Evolutionary conservation across 64 coral and sea anemone species (phyloP).

Genomic region (Acropora tenuis): DNA sequence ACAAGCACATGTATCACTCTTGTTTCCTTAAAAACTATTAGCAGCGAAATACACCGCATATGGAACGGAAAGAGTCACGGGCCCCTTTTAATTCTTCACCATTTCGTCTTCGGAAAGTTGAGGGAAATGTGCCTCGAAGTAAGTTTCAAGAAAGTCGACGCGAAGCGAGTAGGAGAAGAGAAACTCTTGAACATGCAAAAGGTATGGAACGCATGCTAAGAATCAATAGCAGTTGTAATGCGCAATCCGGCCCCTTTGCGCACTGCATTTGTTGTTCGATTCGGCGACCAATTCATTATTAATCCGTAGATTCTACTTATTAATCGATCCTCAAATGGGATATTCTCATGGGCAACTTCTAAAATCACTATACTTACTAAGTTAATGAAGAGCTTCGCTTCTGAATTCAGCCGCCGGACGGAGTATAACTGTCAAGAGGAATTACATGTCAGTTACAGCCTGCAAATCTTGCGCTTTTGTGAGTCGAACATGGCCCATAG

Average conservation of each 20-base stretch:
- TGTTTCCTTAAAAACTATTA: not conserved
- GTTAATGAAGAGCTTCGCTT: no score
- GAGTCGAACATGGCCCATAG: no score
- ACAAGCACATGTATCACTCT: no score
- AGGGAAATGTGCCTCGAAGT: not conserved
- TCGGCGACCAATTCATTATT: not conserved
- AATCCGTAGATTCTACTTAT: not conserved
- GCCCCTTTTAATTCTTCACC: not conserved
- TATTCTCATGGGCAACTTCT: no score
- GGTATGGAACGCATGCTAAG: slow-evolving; percentile 2
- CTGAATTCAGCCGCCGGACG: no score
- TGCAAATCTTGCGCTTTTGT: no score
- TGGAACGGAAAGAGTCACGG: not conserved
- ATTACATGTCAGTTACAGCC: no score
- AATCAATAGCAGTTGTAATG: not conserved
- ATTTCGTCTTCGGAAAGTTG: slow-evolving; percentile 1
- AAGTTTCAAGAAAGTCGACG: not conserved
- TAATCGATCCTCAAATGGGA: not conserved
- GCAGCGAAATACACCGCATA: not conserved
- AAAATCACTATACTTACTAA: no score
- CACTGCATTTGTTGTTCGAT: not conserved
- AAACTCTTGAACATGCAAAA: slow-evolving; percentile 11
- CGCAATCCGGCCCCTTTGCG: not conserved
- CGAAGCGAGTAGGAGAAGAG: not conserved
- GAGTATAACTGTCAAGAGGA: no score